Evolutionary conservation across 2,888 invertebrate species (phyloP).

Genomic region (Hypselothyrea guttata): DNA sequence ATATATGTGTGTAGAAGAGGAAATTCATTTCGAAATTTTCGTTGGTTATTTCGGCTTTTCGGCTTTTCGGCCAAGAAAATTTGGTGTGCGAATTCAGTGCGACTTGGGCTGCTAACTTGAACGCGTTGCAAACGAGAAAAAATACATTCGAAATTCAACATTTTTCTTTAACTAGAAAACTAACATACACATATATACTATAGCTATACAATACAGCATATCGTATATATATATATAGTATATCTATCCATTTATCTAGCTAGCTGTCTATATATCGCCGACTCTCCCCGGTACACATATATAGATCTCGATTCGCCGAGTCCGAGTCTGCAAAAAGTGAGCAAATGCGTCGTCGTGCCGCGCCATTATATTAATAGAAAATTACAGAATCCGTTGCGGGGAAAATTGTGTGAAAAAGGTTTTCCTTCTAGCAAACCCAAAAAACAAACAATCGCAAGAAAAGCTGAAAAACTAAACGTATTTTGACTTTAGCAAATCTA

Average conservation of each 20-base stretch:
- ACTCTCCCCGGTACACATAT: constrained; percentile 58
- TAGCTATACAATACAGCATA: constrained; percentile 38
- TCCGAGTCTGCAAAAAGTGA: constrained; percentile 67
- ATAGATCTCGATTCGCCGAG: constrained; percentile 55
- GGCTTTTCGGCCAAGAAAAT: constrained; percentile 67
- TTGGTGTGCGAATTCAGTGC: constrained; percentile 82
- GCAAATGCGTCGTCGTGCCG: constrained; percentile 73
- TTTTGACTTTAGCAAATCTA: no score
- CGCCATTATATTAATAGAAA: constrained; percentile 67
- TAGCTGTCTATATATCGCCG: constrained; percentile 62
- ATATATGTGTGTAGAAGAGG: constrained; percentile 26
- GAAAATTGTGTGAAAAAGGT: constrained; percentile 59
- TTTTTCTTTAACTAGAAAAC: constrained; percentile 63
- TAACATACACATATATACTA: constrained; percentile 53
- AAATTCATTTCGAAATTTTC: constrained; percentile 67
- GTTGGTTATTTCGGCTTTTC: constrained; percentile 65
- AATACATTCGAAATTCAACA: constrained; percentile 62
- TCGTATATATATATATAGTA: constrained; percentile 30
- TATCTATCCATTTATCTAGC: constrained; percentile 51
- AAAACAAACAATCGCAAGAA: constrained; percentile 2
- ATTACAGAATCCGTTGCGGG: constrained; percentile 70
- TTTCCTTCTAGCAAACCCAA: constrained; percentile 31
- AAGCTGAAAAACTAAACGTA: not conserved
- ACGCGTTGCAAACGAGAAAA: constrained; percentile 81
- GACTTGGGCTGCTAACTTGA: constrained; percentile 83